phyloP scores from a whole-genome alignment of 2,113 vertebrate genomes.

The Lichenostomus cassidix region DNA sequence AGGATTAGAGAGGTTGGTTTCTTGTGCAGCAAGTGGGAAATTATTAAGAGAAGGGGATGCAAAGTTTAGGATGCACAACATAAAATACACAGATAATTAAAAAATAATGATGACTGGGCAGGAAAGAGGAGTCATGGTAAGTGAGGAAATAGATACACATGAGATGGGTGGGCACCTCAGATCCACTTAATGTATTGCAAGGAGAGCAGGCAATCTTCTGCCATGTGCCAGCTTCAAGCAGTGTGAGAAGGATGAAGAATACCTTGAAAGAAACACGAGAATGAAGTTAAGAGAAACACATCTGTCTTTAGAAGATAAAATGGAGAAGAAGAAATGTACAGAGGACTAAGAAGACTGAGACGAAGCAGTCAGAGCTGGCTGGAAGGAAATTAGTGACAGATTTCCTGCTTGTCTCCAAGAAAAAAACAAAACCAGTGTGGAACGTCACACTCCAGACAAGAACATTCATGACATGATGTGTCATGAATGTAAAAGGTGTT shows the following conservation, averaged over 20 bases:
- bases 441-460: neutral
- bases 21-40: neutral
- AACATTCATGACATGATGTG: neutral
- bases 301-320: constrained; percentile 12
- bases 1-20: neutral
- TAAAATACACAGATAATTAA: neutral
- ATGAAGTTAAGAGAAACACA: neutral
- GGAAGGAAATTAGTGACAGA: constrained; percentile 31
- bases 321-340: neutral
- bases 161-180: neutral
- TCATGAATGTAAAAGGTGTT: neutral
- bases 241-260: neutral
- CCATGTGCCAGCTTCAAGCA: neutral
- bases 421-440: constrained; percentile 7
- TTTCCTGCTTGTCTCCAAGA: constrained; percentile 24
- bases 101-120: neutral
- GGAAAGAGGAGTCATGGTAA: neutral
- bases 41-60: neutral
- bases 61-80: neutral
- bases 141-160: neutral
- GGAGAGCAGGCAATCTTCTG: neutral
- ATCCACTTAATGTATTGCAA: neutral
- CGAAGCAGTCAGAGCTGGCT: neutral
- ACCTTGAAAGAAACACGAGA: neutral
- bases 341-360: neutral